These are phyloP conservation scores for Palaemon carinicauda DNA, from an alignment of 1,140 invertebrate genomes.

Conservation along the genomic window DNA sequence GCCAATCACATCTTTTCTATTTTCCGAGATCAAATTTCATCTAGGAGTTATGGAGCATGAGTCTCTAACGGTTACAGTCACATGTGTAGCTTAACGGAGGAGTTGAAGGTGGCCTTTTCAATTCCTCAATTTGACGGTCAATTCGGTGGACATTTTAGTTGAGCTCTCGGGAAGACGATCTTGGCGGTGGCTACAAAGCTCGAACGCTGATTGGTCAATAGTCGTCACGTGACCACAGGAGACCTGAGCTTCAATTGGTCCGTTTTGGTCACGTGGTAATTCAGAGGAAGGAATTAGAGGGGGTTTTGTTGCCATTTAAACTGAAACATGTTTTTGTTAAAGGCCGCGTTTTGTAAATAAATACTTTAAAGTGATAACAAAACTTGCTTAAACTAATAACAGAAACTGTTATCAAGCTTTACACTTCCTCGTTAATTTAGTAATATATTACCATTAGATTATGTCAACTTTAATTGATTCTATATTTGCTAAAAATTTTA, in stretches of 20 bases:
- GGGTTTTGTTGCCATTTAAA: neutral
- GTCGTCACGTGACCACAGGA: constrained; percentile 37
- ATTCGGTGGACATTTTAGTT: constrained; percentile 6
- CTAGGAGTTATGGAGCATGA: constrained; percentile 12
- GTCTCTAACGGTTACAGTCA: constrained; percentile 4
- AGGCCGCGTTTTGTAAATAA: too few relatives aligned
- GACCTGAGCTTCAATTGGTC: neutral
- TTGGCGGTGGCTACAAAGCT: constrained; percentile 54
- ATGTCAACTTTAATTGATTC: too few relatives aligned
- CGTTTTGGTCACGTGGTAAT: neutral
- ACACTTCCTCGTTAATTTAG: too few relatives aligned
- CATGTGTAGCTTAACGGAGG: constrained; percentile 2
- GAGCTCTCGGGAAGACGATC: constrained; percentile 39
- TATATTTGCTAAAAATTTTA: too few relatives aligned
- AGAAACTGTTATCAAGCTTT: too few relatives aligned
- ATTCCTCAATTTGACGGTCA: neutral
- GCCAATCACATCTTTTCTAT: constrained; percentile 41
- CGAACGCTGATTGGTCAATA: constrained; percentile 57
- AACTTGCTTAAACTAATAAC: too few relatives aligned
- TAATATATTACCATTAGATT: too few relatives aligned
- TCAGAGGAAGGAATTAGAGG: neutral
- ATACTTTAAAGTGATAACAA: too few relatives aligned
- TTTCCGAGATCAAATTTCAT: neutral
- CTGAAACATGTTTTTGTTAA: too few relatives aligned
- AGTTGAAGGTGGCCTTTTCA: neutral